These are phyloP conservation scores for Stomorhina lunata DNA, from an alignment of 2,888 invertebrate genomes.

Conservation along the genomic window DNA sequence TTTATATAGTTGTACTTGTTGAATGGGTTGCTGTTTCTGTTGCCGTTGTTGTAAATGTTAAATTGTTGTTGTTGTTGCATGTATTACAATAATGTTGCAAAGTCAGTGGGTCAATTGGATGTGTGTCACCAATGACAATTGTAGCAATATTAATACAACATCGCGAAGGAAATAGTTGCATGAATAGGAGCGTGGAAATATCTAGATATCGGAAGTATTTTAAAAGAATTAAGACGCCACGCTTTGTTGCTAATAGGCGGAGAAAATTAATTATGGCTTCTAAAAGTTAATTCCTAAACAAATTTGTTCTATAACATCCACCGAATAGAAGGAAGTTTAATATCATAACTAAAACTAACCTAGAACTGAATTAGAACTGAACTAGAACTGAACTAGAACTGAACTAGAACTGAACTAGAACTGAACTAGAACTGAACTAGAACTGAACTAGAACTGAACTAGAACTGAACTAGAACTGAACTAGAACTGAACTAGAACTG, in stretches of 20 bases:
- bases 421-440: no score
- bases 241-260: not conserved
- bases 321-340: no score
- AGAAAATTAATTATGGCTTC: no score
- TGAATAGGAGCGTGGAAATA: slow-evolving; percentile 40
- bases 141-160: slow-evolving; percentile 30
- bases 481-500: no score
- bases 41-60: slow-evolving; percentile 20
- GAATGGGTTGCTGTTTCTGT: slow-evolving; percentile 7
- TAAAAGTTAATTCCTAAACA: no score
- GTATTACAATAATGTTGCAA: slow-evolving; percentile 57
- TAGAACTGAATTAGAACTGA: no score
- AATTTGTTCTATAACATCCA: no score
- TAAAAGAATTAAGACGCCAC: not conserved
- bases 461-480: no score
- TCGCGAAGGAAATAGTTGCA: slow-evolving; percentile 41
- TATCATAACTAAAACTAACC: no score
- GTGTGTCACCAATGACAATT: slow-evolving; percentile 62
- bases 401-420: no score
- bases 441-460: no score
- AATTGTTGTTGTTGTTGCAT: slow-evolving; percentile 34
- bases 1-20: slow-evolving; percentile 39
- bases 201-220: slow-evolving; percentile 28
- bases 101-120: slow-evolving; percentile 64
- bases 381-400: no score